Evolutionary conservation across 1,140 invertebrate genomes (phyloP), one percentile per base, ranked within the genome.

Genomic region (Psix sp.): DNA sequence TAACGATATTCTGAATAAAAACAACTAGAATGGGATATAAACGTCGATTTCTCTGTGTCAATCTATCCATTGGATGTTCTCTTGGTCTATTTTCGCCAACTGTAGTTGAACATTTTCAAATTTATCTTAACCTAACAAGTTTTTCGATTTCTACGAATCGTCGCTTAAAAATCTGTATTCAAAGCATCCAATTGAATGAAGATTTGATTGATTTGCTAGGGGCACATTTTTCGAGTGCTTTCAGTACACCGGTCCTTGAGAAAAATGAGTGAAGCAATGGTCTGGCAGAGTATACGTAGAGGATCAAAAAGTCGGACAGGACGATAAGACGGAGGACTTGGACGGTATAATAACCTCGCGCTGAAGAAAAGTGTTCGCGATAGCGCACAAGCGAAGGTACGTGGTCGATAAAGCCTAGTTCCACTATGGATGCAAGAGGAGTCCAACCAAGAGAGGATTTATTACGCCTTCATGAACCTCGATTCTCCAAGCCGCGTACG

Each of bases 381-480:
- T 39, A 33, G 49, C 35, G 31, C n/a, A n/a, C n/a, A n/a, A n/a
- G n/a, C n/a, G 42, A 42, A 46, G 39, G 20, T 31, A 59, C 46
- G 18, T 59, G 68, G 68, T 72, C 70, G 70, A 73, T 73, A 73
- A 66, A 60, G 54, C 46, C 68, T 57, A 43, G 59, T 72, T 42
- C 59, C 38, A 38, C 60, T 38, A 46, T 35, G 46, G 68, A 59
- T 59, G 70, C 70, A 54, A 60, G 48, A 72, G 68, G 14, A 73
- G 54, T n/a, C 33, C 46, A 48, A 60, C 52, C 52, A 18, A 40
- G 39, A 73, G 39, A 73, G 60, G 70, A 73, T 73, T 73, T 73
- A 73, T 73, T 73, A 65, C 54, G 60, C 60, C 60, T 72, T 72
- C 59, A 72, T 72, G 68, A 72, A 65, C 57, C 52, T 14, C 60